Evolutionary conservation across 2,113 vertebrate species (phyloP), one percentile per base, ranked within the genome.

Genomic region (Laticauda laticaudata): DNA sequence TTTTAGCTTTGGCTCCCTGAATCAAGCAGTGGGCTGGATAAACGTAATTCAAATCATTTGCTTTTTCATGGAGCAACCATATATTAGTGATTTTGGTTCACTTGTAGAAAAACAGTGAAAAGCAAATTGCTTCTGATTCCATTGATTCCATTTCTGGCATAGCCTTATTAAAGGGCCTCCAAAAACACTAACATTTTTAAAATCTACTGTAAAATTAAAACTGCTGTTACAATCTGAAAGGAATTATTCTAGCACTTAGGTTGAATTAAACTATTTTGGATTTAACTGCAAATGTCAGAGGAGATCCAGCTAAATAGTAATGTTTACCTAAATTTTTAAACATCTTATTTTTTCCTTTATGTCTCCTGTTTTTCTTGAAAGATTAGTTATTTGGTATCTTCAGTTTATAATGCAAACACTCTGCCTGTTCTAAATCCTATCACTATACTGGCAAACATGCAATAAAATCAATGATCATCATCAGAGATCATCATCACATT

Each of bases 81-180:
- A 20, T 81, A 43, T 81, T 39, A 81, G 34, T 81, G 6, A 18
- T 81, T 81, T 81, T 43, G 75, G 34, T 81, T 18, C 18, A 81
- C 34, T 81, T 43, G 18, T 81, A 15, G 18, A 21, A 81, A 81
- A 2, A 81, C 75, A 81, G 34, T 43, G 18, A 43, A 81, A 81
- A 81, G 75, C 34, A 81, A 21, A 81, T 43, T 20, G n/a, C 18
- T 43, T 43, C 75, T 43, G 18, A 43, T 57, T 51, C 48, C 48
- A 51, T 51, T 51, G 91, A 91, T 93, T 95, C 92, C 95, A 54
- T 96, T 94, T 96, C 95, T 93, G 56, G 53, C 91, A 88, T 2
- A 91, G 10, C 15, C 92, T 61, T 90, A 92, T 96, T 94, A 95
- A 97, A 93, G 89, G 24, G 11, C 91, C 90, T 92, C 18, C 0